Evolutionary conservation across 1,140 invertebrate genomes (phyloP), one percentile per base, ranked within the genome.

Genomic region (Aradophagus sp.): DNA sequence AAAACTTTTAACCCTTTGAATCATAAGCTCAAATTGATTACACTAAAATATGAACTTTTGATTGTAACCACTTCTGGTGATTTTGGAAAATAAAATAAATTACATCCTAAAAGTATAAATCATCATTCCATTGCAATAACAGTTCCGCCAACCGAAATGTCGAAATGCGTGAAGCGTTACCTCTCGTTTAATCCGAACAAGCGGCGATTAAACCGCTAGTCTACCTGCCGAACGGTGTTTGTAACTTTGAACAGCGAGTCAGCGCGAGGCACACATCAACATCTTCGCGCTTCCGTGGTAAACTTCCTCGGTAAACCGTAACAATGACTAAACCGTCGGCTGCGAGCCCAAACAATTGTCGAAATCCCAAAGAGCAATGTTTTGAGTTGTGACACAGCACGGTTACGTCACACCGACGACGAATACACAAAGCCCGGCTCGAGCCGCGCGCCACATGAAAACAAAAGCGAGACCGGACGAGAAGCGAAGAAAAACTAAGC

Each of bases 341-440:
- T 4, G 20, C 20, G 20, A 23, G 20, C 13, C 45, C 45, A 63
- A 69, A 65, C 59, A 65, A 53, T 69, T 56, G 42, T 14, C 65
- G 71, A 73, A 70, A 69, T 65, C 52, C 44, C 48, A 1, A 6
- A 20, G 20, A 45, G 15, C 19, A 45, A 59, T 59, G 50, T 53
- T 71, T 61, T 53, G 41, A 8, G 35, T 66, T 56, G 55, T 50
- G 62, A 55, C 55, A 67, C 31, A n/a, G n/a, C 23, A 48, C 29
- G n/a, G 27, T 74, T 74, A 65, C 71, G 61, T 69, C 71, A 69
- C 59, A 47, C 50, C 7, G 16, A 13, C 23, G n/a, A n/a, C n/a
- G n/a, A n/a, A n/a, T n/a, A n/a, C n/a, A n/a, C n/a, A n/a, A n/a
- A n/a, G n/a, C n/a, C n/a, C n/a, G n/a, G n/a, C n/a, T n/a, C n/a